A percentile compares a stretch with the other conserved stretches of the same genome.
Conservation (phyloP, 2,113 vertebrate genomes). For the Pogona vitticeps region DNA sequence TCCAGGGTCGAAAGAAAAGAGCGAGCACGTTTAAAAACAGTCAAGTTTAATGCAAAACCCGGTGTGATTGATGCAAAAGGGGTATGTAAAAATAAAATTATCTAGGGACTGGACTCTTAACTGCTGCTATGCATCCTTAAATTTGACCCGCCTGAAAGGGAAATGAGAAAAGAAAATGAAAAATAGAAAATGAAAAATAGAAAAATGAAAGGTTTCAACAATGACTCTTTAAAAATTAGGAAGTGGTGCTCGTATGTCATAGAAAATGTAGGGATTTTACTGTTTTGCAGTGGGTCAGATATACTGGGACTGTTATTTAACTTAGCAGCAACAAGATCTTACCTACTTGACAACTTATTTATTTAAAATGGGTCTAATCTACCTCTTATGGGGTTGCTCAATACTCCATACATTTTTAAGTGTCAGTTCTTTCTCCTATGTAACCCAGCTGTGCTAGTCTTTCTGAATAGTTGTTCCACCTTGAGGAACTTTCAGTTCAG, state of each 20-base stretch:
- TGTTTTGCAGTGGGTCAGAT: neutral
- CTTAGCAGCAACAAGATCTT: neutral
- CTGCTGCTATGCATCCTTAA: constrained; percentile 5
- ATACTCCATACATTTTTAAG: neutral
- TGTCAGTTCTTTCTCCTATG: neutral
- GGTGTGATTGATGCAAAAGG: constrained; percentile 93
- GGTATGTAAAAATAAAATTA: constrained; percentile 80
- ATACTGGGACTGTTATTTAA: neutral
- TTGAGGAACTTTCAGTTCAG: neutral
- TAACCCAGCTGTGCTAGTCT: neutral
- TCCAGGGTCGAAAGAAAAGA: constrained; percentile 95
- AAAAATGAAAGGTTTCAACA: too few relatives aligned
- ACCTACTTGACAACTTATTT: neutral
- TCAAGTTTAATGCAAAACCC: constrained; percentile 95
- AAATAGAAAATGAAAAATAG: neutral
- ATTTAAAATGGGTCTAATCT: neutral
- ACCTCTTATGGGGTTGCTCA: neutral
- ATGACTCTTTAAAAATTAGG: too few relatives aligned
- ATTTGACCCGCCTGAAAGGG: neutral
- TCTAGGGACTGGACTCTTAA: constrained; percentile 15
- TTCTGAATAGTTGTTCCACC: neutral
- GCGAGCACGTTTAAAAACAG: constrained; percentile 93
- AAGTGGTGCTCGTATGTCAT: too few relatives aligned
- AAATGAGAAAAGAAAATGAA: neutral
- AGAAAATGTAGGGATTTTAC: constrained; percentile 31